Evolutionary conservation across 2,797 vertebrate species (phyloP).

Genomic region (Lagodon rhomboides): DNA sequence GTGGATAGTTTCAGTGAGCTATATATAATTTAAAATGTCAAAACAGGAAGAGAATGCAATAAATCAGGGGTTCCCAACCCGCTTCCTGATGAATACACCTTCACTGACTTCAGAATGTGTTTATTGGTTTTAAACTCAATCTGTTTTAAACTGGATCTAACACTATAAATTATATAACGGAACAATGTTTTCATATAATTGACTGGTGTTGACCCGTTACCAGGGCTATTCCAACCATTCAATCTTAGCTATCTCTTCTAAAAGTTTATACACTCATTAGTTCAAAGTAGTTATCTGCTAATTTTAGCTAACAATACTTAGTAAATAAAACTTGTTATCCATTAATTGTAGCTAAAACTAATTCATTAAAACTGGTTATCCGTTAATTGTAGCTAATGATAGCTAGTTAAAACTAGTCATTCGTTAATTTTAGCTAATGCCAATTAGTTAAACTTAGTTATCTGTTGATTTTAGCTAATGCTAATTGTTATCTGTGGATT

Average conservation of each 20-base stretch:
- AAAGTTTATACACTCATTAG: too few relatives aligned
- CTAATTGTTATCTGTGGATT: too few relatives aligned
- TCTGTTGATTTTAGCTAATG: too few relatives aligned
- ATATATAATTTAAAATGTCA: conserved; percentile 11
- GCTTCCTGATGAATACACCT: not conserved
- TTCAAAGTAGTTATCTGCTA: too few relatives aligned
- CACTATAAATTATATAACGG: not conserved
- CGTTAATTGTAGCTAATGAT: not conserved
- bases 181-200: too few relatives aligned
- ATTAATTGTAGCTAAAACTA: not conserved
- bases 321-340: too few relatives aligned
- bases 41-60: not conserved
- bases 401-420: not conserved
- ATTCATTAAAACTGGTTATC: too few relatives aligned
- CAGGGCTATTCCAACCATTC: not conserved
- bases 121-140: not conserved
- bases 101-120: not conserved
- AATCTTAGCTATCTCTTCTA: not conserved
- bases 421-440: not conserved
- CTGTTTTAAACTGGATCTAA: not conserved
- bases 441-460: not conserved
- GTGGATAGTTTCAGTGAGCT: conserved; percentile 4
- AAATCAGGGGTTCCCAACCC: not conserved
- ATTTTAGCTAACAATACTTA: too few relatives aligned
- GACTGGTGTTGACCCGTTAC: not conserved